Base-by-base conservation (phyloP, 2,888 invertebrate genomes). In the Sialis lutaria region DNA sequence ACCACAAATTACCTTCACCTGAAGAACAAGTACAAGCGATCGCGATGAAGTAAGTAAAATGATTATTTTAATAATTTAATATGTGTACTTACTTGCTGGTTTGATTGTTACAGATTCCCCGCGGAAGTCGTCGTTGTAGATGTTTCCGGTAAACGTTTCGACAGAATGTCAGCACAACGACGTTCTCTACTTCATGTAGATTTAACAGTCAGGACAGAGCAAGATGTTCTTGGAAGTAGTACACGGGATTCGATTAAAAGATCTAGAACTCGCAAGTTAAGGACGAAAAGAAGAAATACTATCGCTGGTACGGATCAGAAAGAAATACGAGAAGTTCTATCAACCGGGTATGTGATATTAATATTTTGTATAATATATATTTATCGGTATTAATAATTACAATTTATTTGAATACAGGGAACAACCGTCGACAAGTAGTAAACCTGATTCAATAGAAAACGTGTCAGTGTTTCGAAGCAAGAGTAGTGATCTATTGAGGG, bases 301-400 rank as follows among this genome's bases (percentile, higher is more conserved):
- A 82, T 91, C 63, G 86, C 88, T 57, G 88, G 89, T 64, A 88
- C 84, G 58, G 88, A 88, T 73, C 83, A 86, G 63, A 86, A 84
- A 70, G 89, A 89, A 73, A 84, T 89, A 66, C 77, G 80, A 65
- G 82, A 83, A 67, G 37, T 37, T 37, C 7, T 6, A 37, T 37
- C 12, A 7, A 6, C 37, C 6, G 12, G 10, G 37, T 37, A 37
- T 8, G n/a, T n/a, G 12, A 8, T 37, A 6, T 35, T 8, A 9
- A n/a, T 7, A 6, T 37, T 37, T 37, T 8, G 2, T 35, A 35
- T 9, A 35, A 35, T 35, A 9, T 9, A 35, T 35, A 37, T 37
- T 12, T 6, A 6, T 37, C 37, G n/a, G 7, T 37, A 37, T 35
- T 9, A 35, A 37, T 10, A 5, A 12, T 37, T 37, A 12, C n/a